A percentile compares a stretch with the other conserved stretches of the same genome.
Conservation (phyloP, 2,888 invertebrate genomes). For the Lutraria lutraria region DNA sequence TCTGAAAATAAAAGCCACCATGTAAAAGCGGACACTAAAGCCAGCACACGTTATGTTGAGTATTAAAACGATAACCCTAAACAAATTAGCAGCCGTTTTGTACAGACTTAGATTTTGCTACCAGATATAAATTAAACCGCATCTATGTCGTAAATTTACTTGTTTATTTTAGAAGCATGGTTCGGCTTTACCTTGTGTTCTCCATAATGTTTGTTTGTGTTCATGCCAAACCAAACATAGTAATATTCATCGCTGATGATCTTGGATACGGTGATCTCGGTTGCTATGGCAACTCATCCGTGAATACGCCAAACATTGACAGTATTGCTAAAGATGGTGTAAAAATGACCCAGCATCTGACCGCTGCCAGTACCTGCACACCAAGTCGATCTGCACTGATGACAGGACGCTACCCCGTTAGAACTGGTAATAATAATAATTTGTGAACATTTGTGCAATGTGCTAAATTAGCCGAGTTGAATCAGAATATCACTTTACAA, state of each 20-base stretch:
- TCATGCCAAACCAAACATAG: constrained; percentile 86
- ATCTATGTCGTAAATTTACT: not conserved
- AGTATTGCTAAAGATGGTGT: constrained; percentile 86
- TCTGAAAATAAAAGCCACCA: too few species aligned
- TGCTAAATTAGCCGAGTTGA: too few species aligned
- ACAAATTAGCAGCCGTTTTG: too few species aligned
- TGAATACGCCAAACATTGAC: constrained; percentile 87
- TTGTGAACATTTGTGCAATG: too few species aligned
- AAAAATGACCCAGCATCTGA: constrained; percentile 87
- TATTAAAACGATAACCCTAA: too few species aligned
- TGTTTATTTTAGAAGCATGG: not conserved
- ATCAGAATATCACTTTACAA: too few species aligned
- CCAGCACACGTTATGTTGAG: too few species aligned
- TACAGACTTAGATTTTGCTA: too few species aligned
- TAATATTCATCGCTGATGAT: constrained; percentile 88
- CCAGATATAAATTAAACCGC: too few species aligned
- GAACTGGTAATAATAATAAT: constrained; percentile 70
- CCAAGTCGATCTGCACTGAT: constrained; percentile 88
- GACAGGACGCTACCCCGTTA: constrained; percentile 85
- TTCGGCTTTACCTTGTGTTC: not conserved
- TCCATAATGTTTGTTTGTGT: constrained; percentile 2
- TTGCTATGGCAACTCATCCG: constrained; percentile 87
- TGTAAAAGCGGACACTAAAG: too few species aligned
- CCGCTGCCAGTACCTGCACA: constrained; percentile 88
- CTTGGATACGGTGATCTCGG: constrained; percentile 87